Conservation (phyloP, 2,113 vertebrate genomes). For the Scopus umbretta region DNA sequence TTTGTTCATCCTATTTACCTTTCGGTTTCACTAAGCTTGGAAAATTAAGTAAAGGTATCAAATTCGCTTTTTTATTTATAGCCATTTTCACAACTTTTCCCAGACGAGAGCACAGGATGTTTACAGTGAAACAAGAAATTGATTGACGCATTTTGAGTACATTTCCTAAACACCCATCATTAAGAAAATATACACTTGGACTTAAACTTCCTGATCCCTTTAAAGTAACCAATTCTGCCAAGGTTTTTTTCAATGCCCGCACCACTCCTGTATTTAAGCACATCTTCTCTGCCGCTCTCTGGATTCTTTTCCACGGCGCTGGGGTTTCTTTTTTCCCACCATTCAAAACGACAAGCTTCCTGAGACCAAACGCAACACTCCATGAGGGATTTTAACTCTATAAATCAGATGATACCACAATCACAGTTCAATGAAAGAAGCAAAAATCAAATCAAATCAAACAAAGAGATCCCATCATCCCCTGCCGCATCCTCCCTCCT, state of each 20-base stretch:
- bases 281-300: background rate
- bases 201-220: constrained; percentile 1
- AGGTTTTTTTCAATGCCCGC: background rate
- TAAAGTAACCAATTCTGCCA: background rate
- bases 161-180: constrained; percentile 5
- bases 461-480: constrained; percentile 68
- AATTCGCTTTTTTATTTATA: background rate
- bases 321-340: background rate
- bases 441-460: constrained; percentile 55
- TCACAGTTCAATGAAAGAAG: constrained; percentile 45
- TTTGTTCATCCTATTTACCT: background rate
- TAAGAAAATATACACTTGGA: constrained; percentile 21
- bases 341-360: background rate
- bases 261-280: background rate
- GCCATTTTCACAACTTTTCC: constrained; percentile 14
- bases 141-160: constrained; percentile 16
- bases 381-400: background rate
- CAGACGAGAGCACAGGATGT: background rate
- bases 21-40: background rate
- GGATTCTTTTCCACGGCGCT: background rate
- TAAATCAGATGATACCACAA: constrained; percentile 28
- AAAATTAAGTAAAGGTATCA: background rate
- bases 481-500: constrained; percentile 60
- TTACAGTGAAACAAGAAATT: background rate
- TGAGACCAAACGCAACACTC: background rate